These are phyloP conservation scores for Papilio aristodemus DNA, from an alignment of 1,140 invertebrate species.

Conservation along the genomic window DNA sequence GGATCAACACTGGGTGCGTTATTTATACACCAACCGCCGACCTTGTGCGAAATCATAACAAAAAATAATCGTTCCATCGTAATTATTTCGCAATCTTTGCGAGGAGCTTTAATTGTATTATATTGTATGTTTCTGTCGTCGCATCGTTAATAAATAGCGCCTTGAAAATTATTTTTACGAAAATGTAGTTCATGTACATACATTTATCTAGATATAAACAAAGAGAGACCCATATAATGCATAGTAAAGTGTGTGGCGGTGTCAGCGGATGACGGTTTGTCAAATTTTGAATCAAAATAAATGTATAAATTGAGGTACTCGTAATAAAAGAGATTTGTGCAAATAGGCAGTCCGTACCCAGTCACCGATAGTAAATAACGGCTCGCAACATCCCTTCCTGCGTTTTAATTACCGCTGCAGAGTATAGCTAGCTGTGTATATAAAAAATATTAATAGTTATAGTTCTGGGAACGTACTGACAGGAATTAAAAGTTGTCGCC, in stretches of 20 bases:
- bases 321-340: too few relatives aligned
- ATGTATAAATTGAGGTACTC: too few relatives aligned
- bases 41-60: constrained; percentile 46
- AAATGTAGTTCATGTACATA: neutral
- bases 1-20: constrained; percentile 65
- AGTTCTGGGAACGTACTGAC: constrained; percentile 53
- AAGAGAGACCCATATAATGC: too few relatives aligned
- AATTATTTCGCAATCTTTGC: constrained; percentile 3
- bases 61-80: constrained; percentile 18
- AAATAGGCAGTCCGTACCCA: neutral
- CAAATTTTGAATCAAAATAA: neutral
- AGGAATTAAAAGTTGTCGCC: constrained; percentile 60
- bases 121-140: constrained; percentile 25
- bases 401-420: constrained; percentile 18
- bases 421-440: constrained; percentile 28
- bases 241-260: neutral
- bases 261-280: neutral
- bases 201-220: neutral
- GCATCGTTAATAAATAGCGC: constrained; percentile 49
- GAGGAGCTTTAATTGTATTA: neutral
- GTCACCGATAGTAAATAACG: neutral
- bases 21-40: constrained; percentile 57
- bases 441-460: constrained; percentile 44
- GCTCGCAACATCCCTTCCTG: constrained; percentile 3
- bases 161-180: neutral